phyloP scores from a whole-genome alignment of 2,113 vertebrate genomes.

The Halcyon malimbica region DNA sequence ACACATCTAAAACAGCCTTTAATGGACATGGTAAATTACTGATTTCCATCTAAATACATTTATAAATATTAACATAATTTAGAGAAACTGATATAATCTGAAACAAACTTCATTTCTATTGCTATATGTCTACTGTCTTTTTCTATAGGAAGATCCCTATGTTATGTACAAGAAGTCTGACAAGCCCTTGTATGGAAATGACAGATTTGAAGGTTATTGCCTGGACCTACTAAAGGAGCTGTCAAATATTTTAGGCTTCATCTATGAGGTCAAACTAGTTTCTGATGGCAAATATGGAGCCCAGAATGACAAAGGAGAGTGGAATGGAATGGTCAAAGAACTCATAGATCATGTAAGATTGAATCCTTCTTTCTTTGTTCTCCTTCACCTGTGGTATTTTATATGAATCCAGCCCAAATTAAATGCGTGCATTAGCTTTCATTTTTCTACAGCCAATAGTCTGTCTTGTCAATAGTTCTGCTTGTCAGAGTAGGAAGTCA shows the following conservation, averaged over 20 bases:
- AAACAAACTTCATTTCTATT: not conserved
- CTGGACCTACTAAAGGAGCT: constrained; percentile 95
- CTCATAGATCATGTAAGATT: constrained; percentile 95
- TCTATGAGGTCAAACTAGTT: constrained; percentile 95
- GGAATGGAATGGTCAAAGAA: constrained; percentile 98
- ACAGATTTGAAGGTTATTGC: constrained; percentile 98
- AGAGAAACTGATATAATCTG: not conserved
- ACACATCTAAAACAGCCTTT: not conserved
- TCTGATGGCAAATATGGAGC: constrained; percentile 98
- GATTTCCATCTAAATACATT: not conserved
- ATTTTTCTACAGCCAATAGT: not conserved
- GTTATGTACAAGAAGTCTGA: constrained; percentile 99
- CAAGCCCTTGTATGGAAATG: constrained; percentile 95
- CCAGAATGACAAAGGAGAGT: constrained; percentile 97
- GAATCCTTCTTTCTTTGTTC: not conserved
- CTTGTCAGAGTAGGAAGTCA: not conserved
- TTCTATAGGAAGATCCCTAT: constrained; percentile 92
- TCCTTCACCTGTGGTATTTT: not conserved
- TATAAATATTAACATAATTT: not conserved
- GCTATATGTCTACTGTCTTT: not conserved
- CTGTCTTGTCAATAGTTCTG: not conserved
- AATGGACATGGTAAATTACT: not conserved
- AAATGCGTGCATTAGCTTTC: not conserved
- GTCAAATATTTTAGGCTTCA: constrained; percentile 94
- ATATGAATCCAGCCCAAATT: not conserved